These are phyloP conservation scores for Aphis craccivora DNA, from an alignment of 1,140 invertebrate genomes.

Conservation along the genomic window DNA sequence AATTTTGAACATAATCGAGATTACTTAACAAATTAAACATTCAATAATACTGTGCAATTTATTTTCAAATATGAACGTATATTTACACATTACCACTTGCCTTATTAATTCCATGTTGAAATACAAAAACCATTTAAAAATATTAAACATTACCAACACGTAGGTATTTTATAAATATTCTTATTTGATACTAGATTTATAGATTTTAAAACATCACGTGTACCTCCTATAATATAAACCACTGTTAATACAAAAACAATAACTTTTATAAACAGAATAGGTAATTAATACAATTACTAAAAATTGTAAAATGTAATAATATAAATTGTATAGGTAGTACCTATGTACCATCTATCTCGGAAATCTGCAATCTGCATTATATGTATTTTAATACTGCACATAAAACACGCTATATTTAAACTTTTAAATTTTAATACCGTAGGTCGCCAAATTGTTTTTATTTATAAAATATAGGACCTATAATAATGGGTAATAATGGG, in stretches of 20 bases:
- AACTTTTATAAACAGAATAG: not conserved
- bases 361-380: not conserved
- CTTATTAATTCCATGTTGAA: not conserved
- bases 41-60: not conserved
- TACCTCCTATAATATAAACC: not conserved
- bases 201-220: not conserved
- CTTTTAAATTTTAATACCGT: not conserved
- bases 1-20: conserved; percentile 14
- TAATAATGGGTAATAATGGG: too few species aligned
- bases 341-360: not conserved
- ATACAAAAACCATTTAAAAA: not conserved
- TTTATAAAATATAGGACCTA: not conserved
- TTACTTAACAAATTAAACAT: conserved; percentile 31
- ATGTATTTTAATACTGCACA: not conserved
- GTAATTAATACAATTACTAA: not conserved
- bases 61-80: conserved; percentile 3
- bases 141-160: not conserved
- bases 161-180: not conserved
- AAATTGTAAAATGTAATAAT: not conserved
- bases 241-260: not conserved
- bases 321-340: not conserved
- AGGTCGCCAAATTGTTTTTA: not conserved
- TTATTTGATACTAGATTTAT: not conserved
- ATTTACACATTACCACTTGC: conserved; percentile 1
- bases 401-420: not conserved